Evolutionary conservation across 2,888 invertebrate genomes (phyloP).

Genomic region (Ceraclea dissimilis): DNA sequence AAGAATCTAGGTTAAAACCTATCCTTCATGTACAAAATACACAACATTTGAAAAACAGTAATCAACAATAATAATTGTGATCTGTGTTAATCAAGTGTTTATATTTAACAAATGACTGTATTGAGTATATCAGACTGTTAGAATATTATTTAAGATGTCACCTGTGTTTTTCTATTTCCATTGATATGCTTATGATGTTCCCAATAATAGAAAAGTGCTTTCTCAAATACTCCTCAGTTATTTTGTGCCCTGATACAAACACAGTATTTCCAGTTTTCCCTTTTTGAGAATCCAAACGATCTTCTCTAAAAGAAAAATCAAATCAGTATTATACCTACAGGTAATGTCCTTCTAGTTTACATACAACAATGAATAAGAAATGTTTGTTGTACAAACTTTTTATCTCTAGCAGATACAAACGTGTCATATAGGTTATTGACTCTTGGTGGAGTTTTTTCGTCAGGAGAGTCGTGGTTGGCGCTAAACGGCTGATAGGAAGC

Average conservation of each 20-base stretch:
- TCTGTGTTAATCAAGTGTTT: no score
- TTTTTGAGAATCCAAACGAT: constrained; percentile 44
- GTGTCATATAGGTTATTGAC: constrained; percentile 54
- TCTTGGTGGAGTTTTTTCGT: constrained; percentile 58
- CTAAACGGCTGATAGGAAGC: constrained; percentile 89
- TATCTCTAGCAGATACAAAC: constrained; percentile 45
- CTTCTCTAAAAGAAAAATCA: constrained; percentile 28
- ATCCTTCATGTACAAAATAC: no score
- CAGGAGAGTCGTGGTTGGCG: constrained; percentile 69
- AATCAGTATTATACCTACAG: neutral
- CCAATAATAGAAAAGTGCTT: constrained; percentile 69
- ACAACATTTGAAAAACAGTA: no score
- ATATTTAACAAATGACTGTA: no score
- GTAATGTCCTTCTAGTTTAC: no score
- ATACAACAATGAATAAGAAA: no score
- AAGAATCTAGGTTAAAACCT: no score
- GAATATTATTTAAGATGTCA: no score
- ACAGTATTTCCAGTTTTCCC: constrained; percentile 74
- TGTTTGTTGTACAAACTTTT: constrained; percentile 30
- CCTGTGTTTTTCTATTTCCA: constrained; percentile 66
- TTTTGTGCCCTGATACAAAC: constrained; percentile 71
- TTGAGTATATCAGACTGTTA: no score
- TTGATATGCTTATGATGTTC: constrained; percentile 70
- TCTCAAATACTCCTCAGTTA: constrained; percentile 70
- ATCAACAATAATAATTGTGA: no score